Conservation (phyloP, 2,113 vertebrate genomes). For the Triplophysa siluroides region DNA sequence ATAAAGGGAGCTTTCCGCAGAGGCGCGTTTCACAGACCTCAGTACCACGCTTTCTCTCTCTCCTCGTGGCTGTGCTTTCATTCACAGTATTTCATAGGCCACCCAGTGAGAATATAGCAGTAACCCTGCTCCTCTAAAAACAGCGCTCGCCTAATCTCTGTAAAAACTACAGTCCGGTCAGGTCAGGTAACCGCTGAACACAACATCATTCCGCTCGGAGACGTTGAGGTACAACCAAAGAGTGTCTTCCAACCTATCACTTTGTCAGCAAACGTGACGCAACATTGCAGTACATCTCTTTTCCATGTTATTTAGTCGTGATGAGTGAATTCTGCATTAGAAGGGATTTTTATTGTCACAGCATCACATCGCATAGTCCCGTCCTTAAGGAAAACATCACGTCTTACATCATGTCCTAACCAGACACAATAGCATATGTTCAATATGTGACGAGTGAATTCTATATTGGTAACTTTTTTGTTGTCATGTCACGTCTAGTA, state of each 20-base stretch:
- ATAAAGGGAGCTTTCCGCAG: conserved; percentile 60
- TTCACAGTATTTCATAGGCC: conserved; percentile 32
- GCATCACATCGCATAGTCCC: no score
- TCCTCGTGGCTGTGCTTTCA: conserved; percentile 22
- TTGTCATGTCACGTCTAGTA: no score
- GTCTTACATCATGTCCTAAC: no score
- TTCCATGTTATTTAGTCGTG: no score
- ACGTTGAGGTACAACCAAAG: conserved; percentile 1
- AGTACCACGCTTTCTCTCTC: conserved; percentile 51
- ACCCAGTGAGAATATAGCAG: conserved; percentile 18
- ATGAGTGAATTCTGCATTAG: no score
- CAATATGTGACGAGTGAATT: no score
- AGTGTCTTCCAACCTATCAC: no score
- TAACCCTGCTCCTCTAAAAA: conserved; percentile 30
- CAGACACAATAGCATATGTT: not conserved
- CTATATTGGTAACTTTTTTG: no score
- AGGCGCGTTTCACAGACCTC: conserved; percentile 59
- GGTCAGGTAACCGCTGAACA: conserved; percentile 23
- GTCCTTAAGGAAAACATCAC: no score
- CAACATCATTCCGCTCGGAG: not conserved
- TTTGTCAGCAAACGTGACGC: not conserved
- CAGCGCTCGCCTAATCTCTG: conserved; percentile 16
- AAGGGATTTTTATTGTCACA: no score
- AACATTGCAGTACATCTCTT: not conserved
- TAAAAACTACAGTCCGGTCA: conserved; percentile 14